These are phyloP conservation scores for Ivindomyrus marchei DNA, from an alignment of 2,113 vertebrate genomes.

Conservation along the genomic window DNA sequence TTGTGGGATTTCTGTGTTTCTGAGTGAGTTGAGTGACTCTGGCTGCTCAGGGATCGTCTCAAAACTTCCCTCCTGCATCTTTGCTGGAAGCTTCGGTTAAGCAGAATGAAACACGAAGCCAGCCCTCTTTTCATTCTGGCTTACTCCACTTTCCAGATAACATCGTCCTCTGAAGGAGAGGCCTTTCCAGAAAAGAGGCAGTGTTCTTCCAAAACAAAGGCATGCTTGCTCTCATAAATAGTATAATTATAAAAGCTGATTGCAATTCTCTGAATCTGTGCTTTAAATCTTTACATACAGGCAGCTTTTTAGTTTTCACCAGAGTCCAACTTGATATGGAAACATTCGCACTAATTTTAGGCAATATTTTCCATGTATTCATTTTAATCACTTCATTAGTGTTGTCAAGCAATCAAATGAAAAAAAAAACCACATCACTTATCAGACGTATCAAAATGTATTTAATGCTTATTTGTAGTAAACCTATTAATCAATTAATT, in stretches of 20 bases:
- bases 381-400: background rate
- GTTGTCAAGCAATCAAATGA: background rate
- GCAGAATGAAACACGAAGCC: background rate
- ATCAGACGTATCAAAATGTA: background rate
- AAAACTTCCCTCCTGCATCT: background rate
- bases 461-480: background rate
- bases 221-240: background rate
- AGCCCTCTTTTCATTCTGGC: background rate
- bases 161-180: background rate
- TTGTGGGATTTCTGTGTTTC: background rate
- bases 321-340: background rate
- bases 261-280: background rate
- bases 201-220: background rate
- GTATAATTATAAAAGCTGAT: background rate
- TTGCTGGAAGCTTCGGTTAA: background rate
- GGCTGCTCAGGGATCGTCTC: background rate
- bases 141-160: background rate
- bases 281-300: background rate
- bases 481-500: background rate
- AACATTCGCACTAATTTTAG: background rate
- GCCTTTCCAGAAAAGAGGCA: background rate
- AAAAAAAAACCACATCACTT: background rate
- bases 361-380: background rate
- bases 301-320: background rate
- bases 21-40: background rate